A percentile compares a stretch with the other conserved stretches of the same genome.
Conservation (phyloP, 2,888 invertebrate species). For the Yponomeuta plumbellus region DNA sequence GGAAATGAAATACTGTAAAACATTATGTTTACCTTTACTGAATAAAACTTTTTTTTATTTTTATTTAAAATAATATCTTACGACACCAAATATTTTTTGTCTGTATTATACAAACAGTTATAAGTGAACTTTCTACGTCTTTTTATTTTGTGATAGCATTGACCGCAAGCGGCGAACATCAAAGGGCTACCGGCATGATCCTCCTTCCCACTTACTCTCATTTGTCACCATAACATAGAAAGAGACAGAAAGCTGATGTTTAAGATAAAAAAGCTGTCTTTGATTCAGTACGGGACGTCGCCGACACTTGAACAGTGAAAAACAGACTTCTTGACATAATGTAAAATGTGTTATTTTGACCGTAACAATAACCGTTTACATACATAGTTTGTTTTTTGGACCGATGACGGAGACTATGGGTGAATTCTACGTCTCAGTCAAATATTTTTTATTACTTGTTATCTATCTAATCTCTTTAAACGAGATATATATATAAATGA, state of each 20-base stretch:
- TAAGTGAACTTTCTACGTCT: neutral
- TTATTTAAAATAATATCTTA: too few species aligned
- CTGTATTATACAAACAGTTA: too few species aligned
- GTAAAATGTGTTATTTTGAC: neutral
- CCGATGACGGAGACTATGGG: too few species aligned
- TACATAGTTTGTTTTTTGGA: too few species aligned
- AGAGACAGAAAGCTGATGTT: conserved; percentile 37
- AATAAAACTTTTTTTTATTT: too few species aligned
- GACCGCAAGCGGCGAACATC: conserved; percentile 62
- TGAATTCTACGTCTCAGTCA: too few species aligned
- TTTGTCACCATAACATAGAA: conserved; percentile 21
- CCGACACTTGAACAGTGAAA: conserved; percentile 14
- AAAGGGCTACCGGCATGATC: conserved; percentile 56
- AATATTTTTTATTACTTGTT: too few species aligned
- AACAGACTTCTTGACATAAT: conserved; percentile 8
- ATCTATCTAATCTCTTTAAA: too few species aligned
- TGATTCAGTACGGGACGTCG: conserved; percentile 44
- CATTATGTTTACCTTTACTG: too few species aligned
- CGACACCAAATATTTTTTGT: too few species aligned
- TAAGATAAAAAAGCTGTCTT: conserved; percentile 44
- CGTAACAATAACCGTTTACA: neutral
- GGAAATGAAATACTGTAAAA: too few species aligned
- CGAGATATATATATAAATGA: too few species aligned
- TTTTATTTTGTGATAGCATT: conserved; percentile 31
- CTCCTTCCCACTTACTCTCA: conserved; percentile 35